Evolutionary conservation across 2,797 vertebrate species (phyloP).

Genomic region (Lindbergichthys nudifrons): DNA sequence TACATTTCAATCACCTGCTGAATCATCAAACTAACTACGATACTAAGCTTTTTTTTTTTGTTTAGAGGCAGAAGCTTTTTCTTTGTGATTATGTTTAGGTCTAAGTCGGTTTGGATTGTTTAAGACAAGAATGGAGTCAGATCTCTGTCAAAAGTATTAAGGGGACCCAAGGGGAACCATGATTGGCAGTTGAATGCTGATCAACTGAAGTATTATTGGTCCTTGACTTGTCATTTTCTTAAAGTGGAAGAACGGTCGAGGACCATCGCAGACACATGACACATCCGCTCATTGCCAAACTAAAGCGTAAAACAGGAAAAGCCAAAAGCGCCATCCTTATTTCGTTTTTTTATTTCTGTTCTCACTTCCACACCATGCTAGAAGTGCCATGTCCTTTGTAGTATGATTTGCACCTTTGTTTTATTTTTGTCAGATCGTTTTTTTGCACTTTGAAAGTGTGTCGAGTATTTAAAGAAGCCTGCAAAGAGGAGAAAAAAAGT

Average conservation of each 20-base stretch:
- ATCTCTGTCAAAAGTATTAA: constrained; percentile 19
- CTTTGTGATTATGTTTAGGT: constrained; percentile 50
- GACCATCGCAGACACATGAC: constrained; percentile 27
- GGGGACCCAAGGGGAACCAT: constrained; percentile 24
- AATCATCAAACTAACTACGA: constrained; percentile 47
- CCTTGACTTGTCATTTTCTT: constrained; percentile 47
- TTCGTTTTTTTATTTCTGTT: constrained; percentile 47
- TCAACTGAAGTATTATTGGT: constrained; percentile 59
- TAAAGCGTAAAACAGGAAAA: constrained; percentile 24
- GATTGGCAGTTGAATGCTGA: constrained; percentile 20
- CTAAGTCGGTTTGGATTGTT: constrained; percentile 48
- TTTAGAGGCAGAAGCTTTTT: constrained; percentile 53
- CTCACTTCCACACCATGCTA: constrained; percentile 59
- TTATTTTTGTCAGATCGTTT: constrained; percentile 60
- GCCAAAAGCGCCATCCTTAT: constrained; percentile 49
- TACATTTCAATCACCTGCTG: constrained; percentile 67
- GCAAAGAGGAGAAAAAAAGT: constrained; percentile 65
- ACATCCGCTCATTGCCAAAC: constrained; percentile 57
- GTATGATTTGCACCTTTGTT: constrained; percentile 81
- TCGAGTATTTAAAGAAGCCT: constrained; percentile 79
- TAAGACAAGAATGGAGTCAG: constrained; percentile 48
- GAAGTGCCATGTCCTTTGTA: constrained; percentile 83
- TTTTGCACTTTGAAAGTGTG: constrained; percentile 84
- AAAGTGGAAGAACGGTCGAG: constrained; percentile 22
- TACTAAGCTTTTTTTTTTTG: constrained; percentile 53